Base-by-base conservation (phyloP, 2,888 invertebrate species). In the Drosophila acutilabella region DNA sequence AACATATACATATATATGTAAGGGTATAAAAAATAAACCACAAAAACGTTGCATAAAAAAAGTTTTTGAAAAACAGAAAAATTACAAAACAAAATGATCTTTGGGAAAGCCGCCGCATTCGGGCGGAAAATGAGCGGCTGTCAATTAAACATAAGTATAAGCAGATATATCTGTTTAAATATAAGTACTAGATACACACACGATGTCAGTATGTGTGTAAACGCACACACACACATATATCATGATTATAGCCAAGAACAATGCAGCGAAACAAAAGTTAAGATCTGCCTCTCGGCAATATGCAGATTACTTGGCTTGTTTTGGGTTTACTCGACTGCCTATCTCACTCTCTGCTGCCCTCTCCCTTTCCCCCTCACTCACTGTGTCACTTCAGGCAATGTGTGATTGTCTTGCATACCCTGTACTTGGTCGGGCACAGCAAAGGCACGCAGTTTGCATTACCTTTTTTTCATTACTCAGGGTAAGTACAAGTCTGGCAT, bases 101-200 rank as follows among this genome's bases (percentile, higher is more conserved):
- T 73, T 56, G 75, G 82, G 77, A 86, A 83, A 88, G 78, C 67
- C 54, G 50, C 67, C 74, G 86, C 82, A 71, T 71, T 83, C 58
- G 64, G 67, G 53, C 67, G 87, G 87, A 83, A 83, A 88, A 83
- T 86, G 74, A 83, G 72, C 67, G 61, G 48, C 78, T 77, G 88
- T 77, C 88, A 86, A 82, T 82, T 82, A 78, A 57, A 44, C 64
- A 61, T 16, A 57, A 18, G 16, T 20, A 56, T 38, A 33, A 16
- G 18, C 51, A 50, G 52, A 48, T 45, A 40, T 40, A 54, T 41
- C 56, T 47, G 45, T 26, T 38, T 38, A 52, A 47, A 53, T 36
- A 61, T 52, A 42, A 30, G 16, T 36, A 44, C 33, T 44, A 44
- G 51, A 54, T 56, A 56, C 16, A 41, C 47, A 26, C 30, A 30